These are phyloP conservation scores for Saccostrea cuccullata DNA, from an alignment of 1,140 invertebrate genomes.

Conservation along the genomic window DNA sequence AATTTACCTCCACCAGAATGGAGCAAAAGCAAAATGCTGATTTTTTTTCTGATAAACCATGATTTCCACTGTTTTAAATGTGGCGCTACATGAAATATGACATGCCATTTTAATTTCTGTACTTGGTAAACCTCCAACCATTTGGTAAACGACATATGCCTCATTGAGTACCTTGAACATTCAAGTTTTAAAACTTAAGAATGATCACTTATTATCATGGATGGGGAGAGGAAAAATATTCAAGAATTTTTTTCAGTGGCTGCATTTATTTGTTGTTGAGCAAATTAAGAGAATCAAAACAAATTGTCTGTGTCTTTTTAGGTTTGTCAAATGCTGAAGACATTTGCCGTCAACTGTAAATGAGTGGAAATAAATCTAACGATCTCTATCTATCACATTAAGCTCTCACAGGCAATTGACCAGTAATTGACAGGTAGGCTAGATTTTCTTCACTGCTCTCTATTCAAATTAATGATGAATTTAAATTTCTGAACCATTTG, in stretches of 20 bases:
- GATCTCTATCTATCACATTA: constrained; percentile 8
- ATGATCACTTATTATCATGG: constrained; percentile 25
- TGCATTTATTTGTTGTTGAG: not conserved
- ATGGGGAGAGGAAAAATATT: not conserved
- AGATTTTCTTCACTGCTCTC: not conserved
- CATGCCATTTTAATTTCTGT: constrained; percentile 24
- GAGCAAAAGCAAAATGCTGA: not conserved
- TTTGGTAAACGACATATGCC: constrained; percentile 1
- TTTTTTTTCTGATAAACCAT: constrained; percentile 5
- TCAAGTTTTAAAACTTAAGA: not conserved
- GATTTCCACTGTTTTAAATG: constrained; percentile 12
- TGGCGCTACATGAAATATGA: constrained; percentile 22
- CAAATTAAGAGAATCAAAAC: not conserved
- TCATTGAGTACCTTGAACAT: constrained; percentile 26
- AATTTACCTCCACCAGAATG: not conserved
- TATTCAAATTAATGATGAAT: not conserved
- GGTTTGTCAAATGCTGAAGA: not conserved
- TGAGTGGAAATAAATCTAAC: not conserved
- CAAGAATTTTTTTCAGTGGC: not conserved
- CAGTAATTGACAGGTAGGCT: not conserved
- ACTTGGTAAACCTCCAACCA: not conserved
- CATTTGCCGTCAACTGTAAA: not conserved
- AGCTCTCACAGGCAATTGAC: not conserved
- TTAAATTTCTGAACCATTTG: not conserved
- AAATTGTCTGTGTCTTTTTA: not conserved